Conservation (phyloP, 2,888 invertebrate species). For the Galerucella nymphaeae region DNA sequence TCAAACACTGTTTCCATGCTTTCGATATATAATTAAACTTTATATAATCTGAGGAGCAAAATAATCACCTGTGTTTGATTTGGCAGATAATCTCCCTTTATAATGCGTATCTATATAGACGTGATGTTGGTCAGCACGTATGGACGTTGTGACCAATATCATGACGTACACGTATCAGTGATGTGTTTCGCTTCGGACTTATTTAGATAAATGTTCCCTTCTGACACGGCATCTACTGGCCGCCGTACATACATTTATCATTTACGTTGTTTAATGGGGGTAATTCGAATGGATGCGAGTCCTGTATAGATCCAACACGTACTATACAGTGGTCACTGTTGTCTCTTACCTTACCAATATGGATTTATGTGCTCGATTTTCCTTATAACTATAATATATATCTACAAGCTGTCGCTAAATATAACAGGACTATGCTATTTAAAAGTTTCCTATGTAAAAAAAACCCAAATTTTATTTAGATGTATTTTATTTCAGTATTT, state of each 20-base stretch:
- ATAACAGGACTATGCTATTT: not conserved
- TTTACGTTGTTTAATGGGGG: constrained; percentile 22
- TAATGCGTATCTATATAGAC: constrained; percentile 15
- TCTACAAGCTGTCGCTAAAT: not conserved
- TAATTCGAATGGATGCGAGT: constrained; percentile 31
- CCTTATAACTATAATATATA: constrained; percentile 13
- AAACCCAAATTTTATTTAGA: too few species aligned
- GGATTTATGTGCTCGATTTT: constrained; percentile 10
- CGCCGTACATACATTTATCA: constrained; percentile 34
- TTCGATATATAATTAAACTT: not conserved
- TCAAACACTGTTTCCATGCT: not conserved
- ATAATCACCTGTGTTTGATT: constrained; percentile 18
- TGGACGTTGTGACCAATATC: constrained; percentile 7
- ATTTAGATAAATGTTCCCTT: constrained; percentile 34
- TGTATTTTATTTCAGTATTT: not conserved
- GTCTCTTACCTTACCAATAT: constrained; percentile 17
- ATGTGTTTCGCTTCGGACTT: constrained; percentile 22
- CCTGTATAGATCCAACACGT: constrained; percentile 6
- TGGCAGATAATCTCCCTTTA: constrained; percentile 18
- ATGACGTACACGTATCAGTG: constrained; percentile 22
- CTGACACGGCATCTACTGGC: constrained; percentile 14
- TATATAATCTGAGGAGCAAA: not conserved
- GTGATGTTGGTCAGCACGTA: constrained; percentile 24
- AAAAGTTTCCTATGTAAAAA: too few species aligned
- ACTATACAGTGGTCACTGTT: not conserved